Conservation (phyloP, 2,113 vertebrate genomes). For the Epinephelus fuscoguttatus region DNA sequence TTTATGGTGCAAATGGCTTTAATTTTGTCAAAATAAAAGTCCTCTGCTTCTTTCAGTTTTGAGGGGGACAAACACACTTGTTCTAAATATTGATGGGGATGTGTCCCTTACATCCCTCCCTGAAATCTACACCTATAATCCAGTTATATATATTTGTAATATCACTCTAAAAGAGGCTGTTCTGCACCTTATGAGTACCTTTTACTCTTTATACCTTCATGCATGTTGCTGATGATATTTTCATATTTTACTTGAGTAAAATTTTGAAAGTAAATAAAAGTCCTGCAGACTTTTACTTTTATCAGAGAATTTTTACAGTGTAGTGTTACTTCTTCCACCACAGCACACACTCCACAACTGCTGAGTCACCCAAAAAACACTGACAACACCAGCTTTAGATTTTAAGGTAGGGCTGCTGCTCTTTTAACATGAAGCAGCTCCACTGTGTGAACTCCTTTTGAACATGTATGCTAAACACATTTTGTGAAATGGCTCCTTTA, state of each 20-base stretch:
- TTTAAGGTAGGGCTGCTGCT: conserved; percentile 17
- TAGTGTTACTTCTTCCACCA: neutral
- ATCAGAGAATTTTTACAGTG: neutral
- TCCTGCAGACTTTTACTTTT: neutral
- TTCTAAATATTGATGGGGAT: no score
- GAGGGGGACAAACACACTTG: no score
- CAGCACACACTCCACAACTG: neutral
- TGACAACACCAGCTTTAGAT: conserved; percentile 15
- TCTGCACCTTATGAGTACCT: neutral
- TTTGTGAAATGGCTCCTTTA: conserved; percentile 75
- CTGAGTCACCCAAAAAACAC: conserved; percentile 46
- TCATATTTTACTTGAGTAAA: neutral
- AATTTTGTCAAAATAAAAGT: no score
- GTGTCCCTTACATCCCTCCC: no score
- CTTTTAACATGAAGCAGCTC: conserved; percentile 42
- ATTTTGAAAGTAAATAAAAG: no score
- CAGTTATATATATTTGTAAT: neutral
- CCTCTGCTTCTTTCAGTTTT: no score
- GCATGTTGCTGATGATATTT: neutral
- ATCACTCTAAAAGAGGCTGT: neutral
- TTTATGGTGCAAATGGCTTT: no score
- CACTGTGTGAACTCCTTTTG: conserved; percentile 54
- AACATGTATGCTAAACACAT: conserved; percentile 78
- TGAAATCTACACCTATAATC: no score
- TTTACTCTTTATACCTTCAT: no score